Conservation (phyloP, 2,113 vertebrate species). For the Cichladusa arquata region DNA sequence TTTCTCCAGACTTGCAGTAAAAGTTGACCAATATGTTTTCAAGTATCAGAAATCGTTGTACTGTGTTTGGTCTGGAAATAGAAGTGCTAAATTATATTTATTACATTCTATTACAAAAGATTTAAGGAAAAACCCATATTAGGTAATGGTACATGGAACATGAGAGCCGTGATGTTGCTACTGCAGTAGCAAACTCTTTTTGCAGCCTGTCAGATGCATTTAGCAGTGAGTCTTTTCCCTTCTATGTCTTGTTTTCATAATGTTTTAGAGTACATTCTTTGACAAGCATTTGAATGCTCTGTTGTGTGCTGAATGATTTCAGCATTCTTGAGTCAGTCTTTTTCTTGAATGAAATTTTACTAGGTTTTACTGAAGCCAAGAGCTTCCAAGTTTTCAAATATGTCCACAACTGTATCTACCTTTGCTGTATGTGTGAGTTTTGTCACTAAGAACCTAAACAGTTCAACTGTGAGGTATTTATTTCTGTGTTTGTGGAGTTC, state of each 20-base stretch:
- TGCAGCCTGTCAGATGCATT: background rate
- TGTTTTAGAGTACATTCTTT: background rate
- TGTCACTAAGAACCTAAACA: background rate
- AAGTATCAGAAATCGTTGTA: background rate
- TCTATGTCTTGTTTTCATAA: background rate
- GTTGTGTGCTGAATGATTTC: background rate
- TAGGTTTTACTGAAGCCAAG: background rate
- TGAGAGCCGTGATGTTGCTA: background rate
- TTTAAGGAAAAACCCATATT: fast-evolving
- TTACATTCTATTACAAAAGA: background rate
- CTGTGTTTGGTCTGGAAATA: background rate
- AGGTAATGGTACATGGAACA: background rate
- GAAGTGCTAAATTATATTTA: background rate
- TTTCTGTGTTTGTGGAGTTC: background rate
- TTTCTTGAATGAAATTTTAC: background rate
- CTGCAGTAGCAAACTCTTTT: background rate
- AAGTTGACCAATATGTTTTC: background rate
- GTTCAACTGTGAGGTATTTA: background rate
- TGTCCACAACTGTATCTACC: background rate
- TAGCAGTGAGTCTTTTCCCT: background rate
- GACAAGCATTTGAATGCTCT: background rate
- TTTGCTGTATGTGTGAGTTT: background rate
- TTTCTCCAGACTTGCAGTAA: background rate
- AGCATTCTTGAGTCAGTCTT: background rate
- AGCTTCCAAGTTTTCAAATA: background rate